Percentiles rank a stretch among this genome's conserved stretches.
phyloP scores from a whole-genome alignment of 2,888 invertebrate species.

The Rhodophaea formosa region DNA sequence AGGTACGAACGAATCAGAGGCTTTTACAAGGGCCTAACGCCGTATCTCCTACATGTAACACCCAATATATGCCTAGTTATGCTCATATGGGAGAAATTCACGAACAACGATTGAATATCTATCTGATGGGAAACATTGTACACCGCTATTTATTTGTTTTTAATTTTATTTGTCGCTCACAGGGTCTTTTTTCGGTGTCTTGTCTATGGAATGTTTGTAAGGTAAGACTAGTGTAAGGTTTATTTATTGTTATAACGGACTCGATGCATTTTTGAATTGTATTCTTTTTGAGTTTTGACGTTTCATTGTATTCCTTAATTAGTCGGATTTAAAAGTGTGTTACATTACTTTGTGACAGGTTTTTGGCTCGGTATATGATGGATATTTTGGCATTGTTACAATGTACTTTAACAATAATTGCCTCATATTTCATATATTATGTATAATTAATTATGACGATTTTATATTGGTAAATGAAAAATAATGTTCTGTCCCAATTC shows the following conservation, averaged over 20 bases:
- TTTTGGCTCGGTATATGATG: conserved; percentile 40
- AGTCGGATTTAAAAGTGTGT: conserved; percentile 31
- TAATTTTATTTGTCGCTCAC: conserved; percentile 33
- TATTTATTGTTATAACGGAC: conserved; percentile 40
- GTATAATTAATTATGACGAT: conserved; percentile 10
- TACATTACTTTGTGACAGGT: conserved; percentile 47
- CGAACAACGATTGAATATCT: conserved; percentile 78
- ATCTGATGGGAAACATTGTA: conserved; percentile 72
- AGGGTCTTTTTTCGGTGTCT: conserved; percentile 40
- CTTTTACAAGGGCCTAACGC: conserved; percentile 97
- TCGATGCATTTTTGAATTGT: conserved; percentile 34
- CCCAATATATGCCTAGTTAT: conserved; percentile 99
- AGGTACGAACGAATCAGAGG: conserved; percentile 95
- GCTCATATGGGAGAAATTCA: conserved; percentile 98
- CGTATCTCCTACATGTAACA: conserved; percentile 97
- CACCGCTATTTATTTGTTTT: conserved; percentile 42
- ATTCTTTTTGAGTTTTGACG: conserved; percentile 22
- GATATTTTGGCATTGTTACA: conserved; percentile 35
- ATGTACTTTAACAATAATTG: conserved; percentile 28
- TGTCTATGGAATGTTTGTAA: conserved; percentile 45
- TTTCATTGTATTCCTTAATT: conserved; percentile 29
- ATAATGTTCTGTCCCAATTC: background rate
- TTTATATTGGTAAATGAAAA: background rate
- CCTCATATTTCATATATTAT: conserved; percentile 22
- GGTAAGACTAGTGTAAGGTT: conserved; percentile 53